These are phyloP conservation scores for Aromia moschata DNA, from an alignment of 2,888 invertebrate species.

Conservation along the genomic window DNA sequence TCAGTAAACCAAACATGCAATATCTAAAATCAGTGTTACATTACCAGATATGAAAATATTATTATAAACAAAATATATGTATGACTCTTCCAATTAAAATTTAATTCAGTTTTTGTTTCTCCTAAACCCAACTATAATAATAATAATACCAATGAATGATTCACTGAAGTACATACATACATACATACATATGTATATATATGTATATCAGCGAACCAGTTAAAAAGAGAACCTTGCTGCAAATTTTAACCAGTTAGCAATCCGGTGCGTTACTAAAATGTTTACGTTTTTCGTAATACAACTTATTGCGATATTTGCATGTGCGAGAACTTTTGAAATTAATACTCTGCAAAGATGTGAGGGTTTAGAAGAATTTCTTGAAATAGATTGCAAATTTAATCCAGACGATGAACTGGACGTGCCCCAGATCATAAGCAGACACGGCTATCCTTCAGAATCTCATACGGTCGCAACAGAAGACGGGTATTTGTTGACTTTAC, in stretches of 20 bases:
- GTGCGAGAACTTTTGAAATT: not conserved
- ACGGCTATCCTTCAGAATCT: conserved; percentile 76
- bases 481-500: conserved; percentile 83
- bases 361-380: not conserved
- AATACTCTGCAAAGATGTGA: conserved; percentile 3
- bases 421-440: conserved; percentile 64
- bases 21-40: no score
- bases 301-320: not conserved
- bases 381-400: conserved; percentile 19
- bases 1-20: no score
- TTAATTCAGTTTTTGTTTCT: no score
- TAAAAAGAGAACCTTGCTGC: not conserved
- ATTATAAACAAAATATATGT: no score
- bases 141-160: no score
- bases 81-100: no score
- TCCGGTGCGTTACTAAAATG: not conserved
- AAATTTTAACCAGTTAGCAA: not conserved
- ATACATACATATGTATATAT: no score
- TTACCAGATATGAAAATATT: no score
- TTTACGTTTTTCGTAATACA: not conserved
- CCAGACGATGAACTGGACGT: conserved; percentile 33
- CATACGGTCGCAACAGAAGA: conserved; percentile 79
- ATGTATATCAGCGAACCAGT: no score
- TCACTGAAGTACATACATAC: no score
- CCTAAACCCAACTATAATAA: no score